phyloP scores from a whole-genome alignment of 2,888 invertebrate species.

The Disparrhopalites patrizii region DNA sequence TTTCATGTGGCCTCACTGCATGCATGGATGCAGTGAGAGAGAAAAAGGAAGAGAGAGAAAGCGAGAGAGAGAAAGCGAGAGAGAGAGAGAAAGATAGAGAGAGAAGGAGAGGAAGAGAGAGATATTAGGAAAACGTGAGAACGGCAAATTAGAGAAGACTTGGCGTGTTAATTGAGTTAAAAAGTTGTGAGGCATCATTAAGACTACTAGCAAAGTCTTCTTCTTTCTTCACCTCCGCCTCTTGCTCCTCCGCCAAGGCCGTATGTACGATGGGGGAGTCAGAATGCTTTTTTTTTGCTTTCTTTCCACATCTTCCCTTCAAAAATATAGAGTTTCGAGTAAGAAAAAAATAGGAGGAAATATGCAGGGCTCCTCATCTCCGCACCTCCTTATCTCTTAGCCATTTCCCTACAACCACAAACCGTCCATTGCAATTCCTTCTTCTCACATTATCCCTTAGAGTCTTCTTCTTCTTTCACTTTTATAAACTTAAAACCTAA shows the following conservation, averaged over 20 bases:
- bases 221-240: too few species aligned
- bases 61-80: background rate
- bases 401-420: too few species aligned
- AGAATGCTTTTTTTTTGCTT: too few species aligned
- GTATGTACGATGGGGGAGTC: too few species aligned
- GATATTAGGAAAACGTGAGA: slow-evolving; percentile 21
- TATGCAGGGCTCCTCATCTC: background rate
- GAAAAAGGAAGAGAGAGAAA: background rate
- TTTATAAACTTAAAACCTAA: background rate
- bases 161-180: slow-evolving; percentile 38
- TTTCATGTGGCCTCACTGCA: background rate
- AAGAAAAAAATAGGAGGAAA: too few species aligned
- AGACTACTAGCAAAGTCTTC: too few species aligned
- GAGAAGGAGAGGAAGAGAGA: slow-evolving; percentile 1
- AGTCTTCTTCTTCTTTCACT: background rate
- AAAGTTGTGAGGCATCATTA: slow-evolving; percentile 32
- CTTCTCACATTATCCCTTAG: background rate
- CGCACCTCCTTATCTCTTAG: background rate
- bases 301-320: too few species aligned
- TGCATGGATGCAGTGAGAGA: background rate
- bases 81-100: background rate
- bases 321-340: too few species aligned
- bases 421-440: slow-evolving; percentile 1
- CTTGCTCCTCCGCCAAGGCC: too few species aligned
- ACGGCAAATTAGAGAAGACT: slow-evolving; percentile 29